Percentiles rank a stretch among this genome's conserved stretches.
These are phyloP conservation scores for Athetis lepigone DNA, from an alignment of 2,888 invertebrate genomes.

Conservation along the genomic window DNA sequence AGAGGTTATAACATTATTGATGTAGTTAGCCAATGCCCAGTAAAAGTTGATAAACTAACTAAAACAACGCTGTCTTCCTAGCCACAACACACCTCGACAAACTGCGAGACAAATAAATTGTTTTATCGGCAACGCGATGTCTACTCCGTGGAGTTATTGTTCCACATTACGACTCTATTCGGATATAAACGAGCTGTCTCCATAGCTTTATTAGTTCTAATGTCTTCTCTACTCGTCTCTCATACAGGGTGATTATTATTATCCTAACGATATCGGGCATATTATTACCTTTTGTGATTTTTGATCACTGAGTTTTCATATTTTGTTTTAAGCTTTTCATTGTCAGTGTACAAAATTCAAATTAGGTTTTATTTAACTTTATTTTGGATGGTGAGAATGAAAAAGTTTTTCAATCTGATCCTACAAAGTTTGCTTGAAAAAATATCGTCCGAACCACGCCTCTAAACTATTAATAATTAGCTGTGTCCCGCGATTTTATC, in stretches of 20 bases:
- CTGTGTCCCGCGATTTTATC: no score
- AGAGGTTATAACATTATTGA: no score
- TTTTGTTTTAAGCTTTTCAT: not conserved
- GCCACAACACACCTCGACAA: constrained; percentile 60
- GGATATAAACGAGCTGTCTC: constrained; percentile 42
- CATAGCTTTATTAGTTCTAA: constrained; percentile 49
- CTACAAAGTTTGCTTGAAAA: no score
- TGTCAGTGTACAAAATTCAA: no score
- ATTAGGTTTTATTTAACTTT: no score
- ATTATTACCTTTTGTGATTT: not conserved
- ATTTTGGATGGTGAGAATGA: no score
- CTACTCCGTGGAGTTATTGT: constrained; percentile 54
- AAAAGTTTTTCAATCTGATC: no score
- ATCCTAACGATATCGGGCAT: not conserved
- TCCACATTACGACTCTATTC: constrained; percentile 54
- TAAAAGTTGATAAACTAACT: no score
- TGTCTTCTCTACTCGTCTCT: constrained; percentile 15
- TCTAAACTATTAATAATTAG: no score
- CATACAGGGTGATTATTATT: not conserved
- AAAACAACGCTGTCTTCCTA: constrained; percentile 49
- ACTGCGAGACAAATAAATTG: constrained; percentile 70
- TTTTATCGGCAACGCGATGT: constrained; percentile 67
- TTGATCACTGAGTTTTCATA: not conserved
- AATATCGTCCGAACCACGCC: no score
- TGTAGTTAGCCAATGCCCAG: no score